These are phyloP conservation scores for Scomber scombrus DNA, from an alignment of 2,113 vertebrate species.

Conservation along the genomic window DNA sequence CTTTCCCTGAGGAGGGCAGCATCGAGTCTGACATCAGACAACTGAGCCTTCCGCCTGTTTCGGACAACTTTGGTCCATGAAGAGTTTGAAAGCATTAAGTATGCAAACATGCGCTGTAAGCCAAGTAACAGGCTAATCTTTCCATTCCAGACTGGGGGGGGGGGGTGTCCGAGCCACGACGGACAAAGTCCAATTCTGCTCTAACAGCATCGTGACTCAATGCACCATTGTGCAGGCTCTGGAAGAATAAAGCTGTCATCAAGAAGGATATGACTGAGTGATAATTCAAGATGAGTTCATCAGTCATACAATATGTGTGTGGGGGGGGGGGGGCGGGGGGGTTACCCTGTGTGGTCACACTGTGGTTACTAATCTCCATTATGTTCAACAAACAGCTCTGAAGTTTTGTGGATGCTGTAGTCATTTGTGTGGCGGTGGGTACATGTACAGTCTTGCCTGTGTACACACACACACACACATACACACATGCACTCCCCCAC, in stretches of 20 bases:
- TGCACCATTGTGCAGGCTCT: constrained; percentile 59
- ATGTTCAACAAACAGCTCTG: constrained; percentile 63
- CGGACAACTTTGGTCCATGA: constrained; percentile 33
- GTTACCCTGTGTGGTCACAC: constrained; percentile 41
- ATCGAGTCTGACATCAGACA: constrained; percentile 32
- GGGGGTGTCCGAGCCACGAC: constrained; percentile 10
- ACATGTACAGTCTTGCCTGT: constrained; percentile 69
- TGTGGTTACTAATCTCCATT: constrained; percentile 50
- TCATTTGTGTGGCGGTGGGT: constrained; percentile 73
- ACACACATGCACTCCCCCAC: constrained; percentile 31
- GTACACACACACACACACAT: constrained; percentile 2
- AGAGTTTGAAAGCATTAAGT: constrained; percentile 66
- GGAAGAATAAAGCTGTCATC: constrained; percentile 66
- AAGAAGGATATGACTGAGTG: constrained; percentile 29
- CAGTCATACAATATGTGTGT: constrained; percentile 28
- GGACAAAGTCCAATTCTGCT: constrained; percentile 75
- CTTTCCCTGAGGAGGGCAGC: constrained; percentile 69
- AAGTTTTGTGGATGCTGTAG: constrained; percentile 53
- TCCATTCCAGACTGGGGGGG: constrained; percentile 72
- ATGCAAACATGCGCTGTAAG: constrained; percentile 73
- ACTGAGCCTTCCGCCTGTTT: constrained; percentile 22
- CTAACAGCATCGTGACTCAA: constrained; percentile 66
- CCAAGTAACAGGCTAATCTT: constrained; percentile 77
- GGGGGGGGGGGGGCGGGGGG: background rate
- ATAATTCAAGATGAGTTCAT: constrained; percentile 48